Evolutionary conservation across 1,140 invertebrate species (phyloP).

Genomic region (Mamestra configurata): DNA sequence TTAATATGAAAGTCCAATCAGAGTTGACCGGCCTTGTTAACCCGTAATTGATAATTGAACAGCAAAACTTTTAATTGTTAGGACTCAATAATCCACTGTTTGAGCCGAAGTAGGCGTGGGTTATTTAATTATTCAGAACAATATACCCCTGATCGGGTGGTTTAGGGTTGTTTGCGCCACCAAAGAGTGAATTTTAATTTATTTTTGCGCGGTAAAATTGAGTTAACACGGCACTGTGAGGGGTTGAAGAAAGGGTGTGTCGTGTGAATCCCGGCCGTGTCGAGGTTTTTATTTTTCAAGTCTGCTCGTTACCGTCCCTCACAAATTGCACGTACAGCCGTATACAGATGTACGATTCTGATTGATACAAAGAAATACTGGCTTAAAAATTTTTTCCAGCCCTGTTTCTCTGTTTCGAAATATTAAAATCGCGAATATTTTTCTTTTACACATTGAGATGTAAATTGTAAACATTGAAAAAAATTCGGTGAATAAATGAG

Average conservation of each 20-base stretch:
- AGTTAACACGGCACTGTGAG: constrained; percentile 31
- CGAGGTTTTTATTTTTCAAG: constrained; percentile 44
- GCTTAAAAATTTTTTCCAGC: neutral
- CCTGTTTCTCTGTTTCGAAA: neutral
- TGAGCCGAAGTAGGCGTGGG: constrained; percentile 53
- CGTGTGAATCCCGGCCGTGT: constrained; percentile 24
- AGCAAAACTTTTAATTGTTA: constrained; percentile 78
- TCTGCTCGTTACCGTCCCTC: constrained; percentile 22
- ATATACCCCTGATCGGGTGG: constrained; percentile 58
- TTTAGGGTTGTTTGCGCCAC: constrained; percentile 53
- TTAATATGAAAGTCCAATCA: constrained; percentile 76
- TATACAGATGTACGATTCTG: constrained; percentile 26
- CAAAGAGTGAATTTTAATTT: constrained; percentile 54
- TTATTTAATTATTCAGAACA: constrained; percentile 75
- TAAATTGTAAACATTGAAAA: neutral
- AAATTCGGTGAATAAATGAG: neutral
- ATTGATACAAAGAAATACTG: constrained; percentile 12
- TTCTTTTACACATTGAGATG: neutral
- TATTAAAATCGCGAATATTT: neutral
- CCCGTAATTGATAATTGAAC: constrained; percentile 80
- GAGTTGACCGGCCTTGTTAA: constrained; percentile 69
- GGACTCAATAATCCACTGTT: constrained; percentile 74
- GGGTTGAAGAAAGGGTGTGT: constrained; percentile 36
- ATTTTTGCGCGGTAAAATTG: constrained; percentile 50
- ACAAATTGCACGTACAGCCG: constrained; percentile 24